Percentiles rank a stretch among this genome's conserved stretches.
Evolutionary conservation across 2,888 invertebrate species (phyloP).

Genomic region (Dolichomitus sp.): DNA sequence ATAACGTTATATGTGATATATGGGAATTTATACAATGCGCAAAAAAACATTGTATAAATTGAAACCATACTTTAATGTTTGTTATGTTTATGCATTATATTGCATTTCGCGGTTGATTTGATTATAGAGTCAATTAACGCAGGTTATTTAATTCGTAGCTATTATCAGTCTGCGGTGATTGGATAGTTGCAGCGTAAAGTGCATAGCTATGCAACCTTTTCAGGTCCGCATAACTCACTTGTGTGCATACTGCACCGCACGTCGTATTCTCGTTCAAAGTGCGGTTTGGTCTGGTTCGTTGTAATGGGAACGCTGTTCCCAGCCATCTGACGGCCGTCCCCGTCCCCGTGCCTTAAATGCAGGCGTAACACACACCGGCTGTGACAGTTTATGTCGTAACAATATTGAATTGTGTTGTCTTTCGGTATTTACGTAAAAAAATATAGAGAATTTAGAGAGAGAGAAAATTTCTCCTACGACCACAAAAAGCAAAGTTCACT

Average conservation of each 20-base stretch:
- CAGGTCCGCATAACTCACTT: conserved; percentile 53
- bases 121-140: conserved; percentile 60
- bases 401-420: background rate
- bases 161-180: conserved; percentile 29
- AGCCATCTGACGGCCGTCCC: background rate
- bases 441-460: background rate
- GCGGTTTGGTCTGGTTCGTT: conserved; percentile 23
- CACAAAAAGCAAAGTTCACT: background rate
- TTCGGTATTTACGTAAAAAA: background rate
- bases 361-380: background rate
- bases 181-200: conserved; percentile 52
- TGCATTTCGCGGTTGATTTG: conserved; percentile 58
- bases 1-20: background rate
- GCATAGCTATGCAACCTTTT: conserved; percentile 51
- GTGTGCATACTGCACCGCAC: conserved; percentile 21
- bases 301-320: background rate
- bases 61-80: background rate
- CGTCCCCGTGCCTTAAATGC: background rate
- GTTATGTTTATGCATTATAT: conserved; percentile 29
- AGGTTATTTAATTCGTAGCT: conserved; percentile 25
- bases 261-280: conserved; percentile 21
- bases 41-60: background rate
- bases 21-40: background rate
- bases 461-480: background rate
- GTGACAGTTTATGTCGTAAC: conserved; percentile 8